Evolutionary conservation across 2,113 vertebrate genomes (phyloP).

Genomic region (Azemiops feae): DNA sequence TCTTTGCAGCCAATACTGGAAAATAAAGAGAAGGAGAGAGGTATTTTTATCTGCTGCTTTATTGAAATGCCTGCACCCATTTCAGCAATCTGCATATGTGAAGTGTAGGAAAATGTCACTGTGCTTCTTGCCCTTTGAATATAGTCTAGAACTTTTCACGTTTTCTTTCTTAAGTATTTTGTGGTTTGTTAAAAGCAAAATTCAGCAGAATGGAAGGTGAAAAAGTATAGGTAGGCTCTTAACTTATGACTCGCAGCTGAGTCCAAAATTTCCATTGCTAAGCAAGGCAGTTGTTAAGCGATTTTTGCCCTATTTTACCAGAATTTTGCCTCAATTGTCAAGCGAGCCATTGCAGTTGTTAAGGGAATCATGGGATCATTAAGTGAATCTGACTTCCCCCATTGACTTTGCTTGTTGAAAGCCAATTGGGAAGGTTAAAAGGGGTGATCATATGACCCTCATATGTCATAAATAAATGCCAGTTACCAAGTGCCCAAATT

Average conservation of each 20-base stretch:
- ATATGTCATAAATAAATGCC: too few relatives aligned
- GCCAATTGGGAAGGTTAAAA: neutral
- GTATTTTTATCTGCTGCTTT: conserved; percentile 21
- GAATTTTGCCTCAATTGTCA: neutral
- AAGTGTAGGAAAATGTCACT: conserved; percentile 17
- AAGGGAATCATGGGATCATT: neutral
- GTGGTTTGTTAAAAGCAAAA: neutral
- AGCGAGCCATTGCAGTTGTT: neutral
- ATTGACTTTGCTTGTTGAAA: neutral
- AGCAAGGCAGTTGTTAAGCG: neutral
- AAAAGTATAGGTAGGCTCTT: neutral
- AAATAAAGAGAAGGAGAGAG: conserved; percentile 18
- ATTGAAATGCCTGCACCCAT: conserved; percentile 28
- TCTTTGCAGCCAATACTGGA: conserved; percentile 39
- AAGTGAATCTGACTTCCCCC: neutral
- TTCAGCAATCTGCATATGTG: neutral
- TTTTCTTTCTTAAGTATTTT: conserved; percentile 19
- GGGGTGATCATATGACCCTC: neutral
- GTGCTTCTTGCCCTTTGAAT: conserved; percentile 9
- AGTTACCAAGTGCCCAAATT: too few relatives aligned
- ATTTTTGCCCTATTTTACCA: neutral
- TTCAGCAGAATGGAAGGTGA: conserved; percentile 18
- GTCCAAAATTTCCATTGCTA: neutral
- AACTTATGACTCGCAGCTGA: neutral
- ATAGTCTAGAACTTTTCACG: conserved; percentile 24